Evolutionary conservation across 2,888 invertebrate genomes (phyloP), one percentile per base, ranked within the genome.

Genomic region (Fabriciana adippe): DNA sequence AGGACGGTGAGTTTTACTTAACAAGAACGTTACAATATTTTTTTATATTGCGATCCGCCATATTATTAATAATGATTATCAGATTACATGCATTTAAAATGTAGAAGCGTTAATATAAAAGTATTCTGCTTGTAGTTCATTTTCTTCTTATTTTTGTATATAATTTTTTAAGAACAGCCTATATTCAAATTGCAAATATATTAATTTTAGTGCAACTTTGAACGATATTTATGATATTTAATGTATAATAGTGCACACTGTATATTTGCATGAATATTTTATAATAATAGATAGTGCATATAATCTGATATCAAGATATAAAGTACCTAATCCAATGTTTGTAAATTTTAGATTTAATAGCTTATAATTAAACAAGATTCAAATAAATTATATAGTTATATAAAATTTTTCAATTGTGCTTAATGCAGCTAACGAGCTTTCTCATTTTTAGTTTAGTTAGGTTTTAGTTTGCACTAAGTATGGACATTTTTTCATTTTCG

Each of bases 1-100:
- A 61, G 61, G 61, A 61, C 61, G 61, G 61, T 61, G 61, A 51
- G 51, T 61, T 16, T 5, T 14, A 50, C 16, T 50, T 41, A 35
- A 18, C 4, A 18, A 35, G 31, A 50, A 16, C 16, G 16, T 26
- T 48, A 48, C 13, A 14, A 14, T 3, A 48, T 35, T 60, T 61
- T 35, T 61, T 15, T 14, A 16, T 50, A 61, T 18, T 13, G 18
- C 16, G 4, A 41, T 61, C 61, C 41, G 51, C 61, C 35, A 41
- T 51, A 48, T 59, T 48, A 48, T 48, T 59, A 18, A 35, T 18
- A 18, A 51, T 15, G n/a, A 18, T 35, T 60, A 60, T 60, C 51
- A 35, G 60, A 60, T 60, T 60, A 60, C 31, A 60, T 51, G 18
- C 16, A 50, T 11, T 18, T 54, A 6, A 26, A 50, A 50, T 16